Conservation (phyloP, 1,140 invertebrate species). For the Drosophila tsacasi region DNA sequence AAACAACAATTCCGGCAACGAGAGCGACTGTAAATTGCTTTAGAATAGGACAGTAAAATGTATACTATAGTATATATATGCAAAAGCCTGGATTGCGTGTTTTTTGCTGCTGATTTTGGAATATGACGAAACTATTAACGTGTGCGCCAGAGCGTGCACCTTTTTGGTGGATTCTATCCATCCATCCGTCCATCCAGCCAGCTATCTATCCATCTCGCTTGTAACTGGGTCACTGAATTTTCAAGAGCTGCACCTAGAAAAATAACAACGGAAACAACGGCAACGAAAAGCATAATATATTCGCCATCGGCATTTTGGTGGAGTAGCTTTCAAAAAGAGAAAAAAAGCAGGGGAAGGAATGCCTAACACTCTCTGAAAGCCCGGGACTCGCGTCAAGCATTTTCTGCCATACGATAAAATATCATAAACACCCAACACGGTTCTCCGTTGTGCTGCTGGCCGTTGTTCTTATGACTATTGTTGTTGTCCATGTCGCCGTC, state of each 20-base stretch:
- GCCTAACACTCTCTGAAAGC: slow-evolving; percentile 33
- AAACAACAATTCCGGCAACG: slow-evolving; percentile 17
- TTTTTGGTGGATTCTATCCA: slow-evolving; percentile 44
- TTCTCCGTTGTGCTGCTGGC: slow-evolving; percentile 18
- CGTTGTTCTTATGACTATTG: slow-evolving; percentile 45
- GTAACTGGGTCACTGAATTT: slow-evolving; percentile 81
- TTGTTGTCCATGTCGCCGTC: slow-evolving; percentile 39
- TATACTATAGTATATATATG: slow-evolving; percentile 29
- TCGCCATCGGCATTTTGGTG: slow-evolving; percentile 58
- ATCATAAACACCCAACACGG: slow-evolving; percentile 57
- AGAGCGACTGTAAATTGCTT: slow-evolving; percentile 24
- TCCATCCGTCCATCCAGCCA: slow-evolving; percentile 23
- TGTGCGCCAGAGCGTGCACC: slow-evolving; percentile 67
- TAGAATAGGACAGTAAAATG: slow-evolving; percentile 38
- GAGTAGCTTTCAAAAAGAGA: slow-evolving; percentile 23
- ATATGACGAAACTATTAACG: slow-evolving; percentile 78
- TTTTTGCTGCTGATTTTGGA: slow-evolving; percentile 44
- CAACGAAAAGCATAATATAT: slow-evolving; percentile 42
- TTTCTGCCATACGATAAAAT: slow-evolving; percentile 53
- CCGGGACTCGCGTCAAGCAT: slow-evolving; percentile 42
- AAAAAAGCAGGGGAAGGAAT: slow-evolving; percentile 29
- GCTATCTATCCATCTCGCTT: slow-evolving; percentile 42
- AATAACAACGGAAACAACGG: slow-evolving; percentile 44
- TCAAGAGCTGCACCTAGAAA: slow-evolving; percentile 76
- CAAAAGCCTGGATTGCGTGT: slow-evolving; percentile 64